These are phyloP conservation scores for Malthinus seriepunctatus DNA, from an alignment of 2,888 invertebrate genomes.

Conservation along the genomic window DNA sequence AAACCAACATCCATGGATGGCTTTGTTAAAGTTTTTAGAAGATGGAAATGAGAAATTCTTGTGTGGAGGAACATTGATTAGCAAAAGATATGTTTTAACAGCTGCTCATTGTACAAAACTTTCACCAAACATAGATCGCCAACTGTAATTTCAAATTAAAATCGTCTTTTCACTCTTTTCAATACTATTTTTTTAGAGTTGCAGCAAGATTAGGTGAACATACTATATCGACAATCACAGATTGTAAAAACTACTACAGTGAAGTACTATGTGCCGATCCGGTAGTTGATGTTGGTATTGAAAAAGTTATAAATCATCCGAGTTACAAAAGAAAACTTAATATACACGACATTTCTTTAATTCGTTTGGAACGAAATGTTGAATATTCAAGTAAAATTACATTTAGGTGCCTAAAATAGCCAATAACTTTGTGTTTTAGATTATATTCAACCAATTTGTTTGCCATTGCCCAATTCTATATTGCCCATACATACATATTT, in stretches of 20 bases:
- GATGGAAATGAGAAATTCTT: conserved; percentile 22
- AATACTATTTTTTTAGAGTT: background rate
- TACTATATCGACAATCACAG: conserved; percentile 46
- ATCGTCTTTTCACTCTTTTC: background rate
- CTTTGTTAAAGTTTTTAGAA: conserved; percentile 50
- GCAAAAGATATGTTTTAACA: conserved; percentile 53
- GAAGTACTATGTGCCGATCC: conserved; percentile 50
- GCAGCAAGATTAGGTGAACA: conserved; percentile 59
- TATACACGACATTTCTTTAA: conserved; percentile 53
- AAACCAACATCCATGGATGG: conserved; percentile 55
- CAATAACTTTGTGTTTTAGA: too few relatives aligned
- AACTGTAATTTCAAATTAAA: background rate
- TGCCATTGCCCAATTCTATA: conserved; percentile 4
- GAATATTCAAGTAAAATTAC: conserved; percentile 51
- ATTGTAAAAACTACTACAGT: conserved; percentile 49
- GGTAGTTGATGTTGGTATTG: conserved; percentile 46
- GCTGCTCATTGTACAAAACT: conserved; percentile 51
- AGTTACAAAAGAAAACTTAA: conserved; percentile 43
- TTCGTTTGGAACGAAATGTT: conserved; percentile 46
- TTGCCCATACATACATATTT: background rate
- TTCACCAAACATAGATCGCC: too few relatives aligned
- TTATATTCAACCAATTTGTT: conserved; percentile 22
- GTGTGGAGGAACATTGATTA: conserved; percentile 56
- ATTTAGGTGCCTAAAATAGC: too few relatives aligned
- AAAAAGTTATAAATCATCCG: conserved; percentile 48